phyloP scores from a whole-genome alignment of 2,888 invertebrate genomes.

The Leucozona laternaria region DNA sequence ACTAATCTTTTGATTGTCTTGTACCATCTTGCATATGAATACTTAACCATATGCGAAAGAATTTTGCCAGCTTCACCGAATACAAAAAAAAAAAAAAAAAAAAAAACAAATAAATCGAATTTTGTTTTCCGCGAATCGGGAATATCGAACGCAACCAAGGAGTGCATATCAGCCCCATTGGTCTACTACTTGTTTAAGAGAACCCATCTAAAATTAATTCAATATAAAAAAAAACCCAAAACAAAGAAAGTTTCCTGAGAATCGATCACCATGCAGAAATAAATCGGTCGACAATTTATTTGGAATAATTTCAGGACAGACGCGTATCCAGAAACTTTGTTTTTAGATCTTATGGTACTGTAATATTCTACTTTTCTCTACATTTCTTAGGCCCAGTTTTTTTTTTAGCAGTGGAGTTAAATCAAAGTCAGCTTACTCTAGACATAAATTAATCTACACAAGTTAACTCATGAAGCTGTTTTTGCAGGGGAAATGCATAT shows the following conservation, averaged over 20 bases:
- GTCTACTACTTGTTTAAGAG: background rate
- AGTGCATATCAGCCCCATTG: background rate
- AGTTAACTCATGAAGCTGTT: too few species aligned
- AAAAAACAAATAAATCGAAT: background rate
- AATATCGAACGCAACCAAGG: background rate
- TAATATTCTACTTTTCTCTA: background rate
- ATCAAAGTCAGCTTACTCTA: too few species aligned
- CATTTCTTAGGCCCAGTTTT: background rate
- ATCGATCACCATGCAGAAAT: slow-evolving; percentile 41
- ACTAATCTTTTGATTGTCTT: slow-evolving; percentile 9
- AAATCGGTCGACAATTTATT: slow-evolving; percentile 32
- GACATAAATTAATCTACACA: too few species aligned
- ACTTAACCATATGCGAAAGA: slow-evolving; percentile 4
- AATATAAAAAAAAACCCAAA: slow-evolving; percentile 13
- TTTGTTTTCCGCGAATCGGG: slow-evolving; percentile 34
- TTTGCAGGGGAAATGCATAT: too few species aligned
- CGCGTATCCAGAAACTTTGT: background rate
- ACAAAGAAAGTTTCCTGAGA: slow-evolving; percentile 22
- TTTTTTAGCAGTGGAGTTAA: too few species aligned
- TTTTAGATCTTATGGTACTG: background rate
- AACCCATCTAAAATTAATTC: slow-evolving; percentile 42
- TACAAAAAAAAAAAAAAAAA: slow-evolving; percentile 5
- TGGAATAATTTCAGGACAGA: background rate
- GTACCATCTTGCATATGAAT: slow-evolving; percentile 31
- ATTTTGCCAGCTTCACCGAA: background rate